Evolutionary conservation across 2,797 vertebrate species (phyloP).

Genomic region (Thaleichthys pacificus): DNA sequence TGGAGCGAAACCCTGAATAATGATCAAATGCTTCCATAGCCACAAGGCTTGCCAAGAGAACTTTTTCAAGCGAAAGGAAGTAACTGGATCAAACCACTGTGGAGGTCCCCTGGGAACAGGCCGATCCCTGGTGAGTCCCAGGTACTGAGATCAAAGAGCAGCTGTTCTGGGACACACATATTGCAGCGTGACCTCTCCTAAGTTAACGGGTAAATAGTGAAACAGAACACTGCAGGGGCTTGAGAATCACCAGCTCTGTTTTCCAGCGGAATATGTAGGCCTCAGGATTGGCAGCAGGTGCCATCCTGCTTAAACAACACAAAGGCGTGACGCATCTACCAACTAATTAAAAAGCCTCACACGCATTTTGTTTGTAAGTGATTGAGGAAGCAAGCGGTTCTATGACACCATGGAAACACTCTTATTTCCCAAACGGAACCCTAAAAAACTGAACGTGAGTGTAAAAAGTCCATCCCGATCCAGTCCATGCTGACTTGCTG

Average conservation of each 20-base stretch:
- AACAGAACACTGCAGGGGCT: constrained; percentile 58
- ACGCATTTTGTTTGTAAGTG: too few species aligned
- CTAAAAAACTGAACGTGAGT: too few species aligned
- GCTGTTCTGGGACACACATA: constrained; percentile 54
- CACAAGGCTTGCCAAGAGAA: background rate
- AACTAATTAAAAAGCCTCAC: too few species aligned
- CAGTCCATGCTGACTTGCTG: too few species aligned
- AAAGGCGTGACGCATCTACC: too few species aligned
- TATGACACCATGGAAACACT: too few species aligned
- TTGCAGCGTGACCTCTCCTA: constrained; percentile 59
- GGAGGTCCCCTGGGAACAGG: constrained; percentile 32
- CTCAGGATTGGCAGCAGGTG: constrained; percentile 36
- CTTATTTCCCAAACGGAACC: too few species aligned
- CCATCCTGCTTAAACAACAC: constrained; percentile 30
- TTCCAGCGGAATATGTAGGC: constrained; percentile 45
- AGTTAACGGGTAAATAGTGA: constrained; percentile 62
- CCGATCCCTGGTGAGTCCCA: constrained; percentile 29
- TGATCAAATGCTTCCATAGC: background rate
- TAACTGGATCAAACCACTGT: constrained; percentile 27
- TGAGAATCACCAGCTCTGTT: constrained; percentile 44
- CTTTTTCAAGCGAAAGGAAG: background rate
- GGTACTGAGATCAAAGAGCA: constrained; percentile 58
- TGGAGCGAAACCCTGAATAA: constrained; percentile 3
- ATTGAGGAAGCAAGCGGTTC: too few species aligned
- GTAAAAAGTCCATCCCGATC: too few species aligned